Evolutionary conservation across 2,888 invertebrate species (phyloP), one percentile per base, ranked within the genome.

Genomic region (Tachina lurida): DNA sequence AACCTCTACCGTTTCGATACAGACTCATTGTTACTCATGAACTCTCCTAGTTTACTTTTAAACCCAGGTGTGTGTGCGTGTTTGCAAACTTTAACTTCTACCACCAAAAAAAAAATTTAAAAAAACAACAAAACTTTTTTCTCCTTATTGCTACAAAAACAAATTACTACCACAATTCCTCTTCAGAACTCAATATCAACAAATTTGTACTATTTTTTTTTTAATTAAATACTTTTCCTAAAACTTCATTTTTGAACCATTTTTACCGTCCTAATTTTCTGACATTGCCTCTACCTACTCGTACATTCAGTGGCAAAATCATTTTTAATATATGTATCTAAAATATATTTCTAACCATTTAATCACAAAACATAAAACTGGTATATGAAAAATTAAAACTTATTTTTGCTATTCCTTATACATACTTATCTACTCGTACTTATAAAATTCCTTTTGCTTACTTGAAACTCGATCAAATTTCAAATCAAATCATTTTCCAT

Each of bases 11-110:
- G 91, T 90, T 89, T 90, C 90, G 91, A 91, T 90, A 91, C 91
- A 90, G 91, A 91, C 89, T 91, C 91, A 91, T 91, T 91, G 91
- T 91, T 91, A 91, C 89, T 91, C 91, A 91, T 91, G 91, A 91
- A 91, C 89, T 90, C 91, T 86, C 86, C 86, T 91, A 90, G 90
- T 91, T 90, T 91, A 89, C 91, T 91, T 91, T 90, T 92, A 89
- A 92, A 91, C 90, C 91, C 92, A 92, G 92, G 92, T 92, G 92
- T 92, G 92, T 92, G 92, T 89, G 90, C 80, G 87, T 86, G 84
- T 86, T 86, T 86, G 86, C 86, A 86, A 86, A 73, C 83, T 75
- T 56, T 78, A 76, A 90, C 88, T 87, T 88, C 88, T 84, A 86
- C 86, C 71, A 45, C 73, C 60, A 45, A 10, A 22, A 49, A 67